These are phyloP conservation scores for Sarcophaga carnaria DNA, from an alignment of 2,888 invertebrate species.

Conservation along the genomic window DNA sequence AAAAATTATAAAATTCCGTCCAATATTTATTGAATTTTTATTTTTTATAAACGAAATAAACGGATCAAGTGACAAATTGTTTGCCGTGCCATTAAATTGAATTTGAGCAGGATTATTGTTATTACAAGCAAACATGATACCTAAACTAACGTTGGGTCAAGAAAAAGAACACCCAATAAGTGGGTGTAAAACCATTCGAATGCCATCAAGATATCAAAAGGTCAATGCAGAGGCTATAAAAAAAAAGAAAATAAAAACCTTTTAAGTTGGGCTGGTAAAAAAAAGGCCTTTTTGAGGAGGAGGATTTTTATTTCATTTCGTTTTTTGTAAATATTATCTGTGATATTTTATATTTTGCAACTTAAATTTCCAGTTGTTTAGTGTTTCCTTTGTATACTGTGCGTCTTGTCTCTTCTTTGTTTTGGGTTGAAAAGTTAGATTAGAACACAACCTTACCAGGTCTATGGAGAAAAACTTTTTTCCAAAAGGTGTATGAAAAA, in stretches of 20 bases:
- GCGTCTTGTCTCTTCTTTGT: slow-evolving; percentile 28
- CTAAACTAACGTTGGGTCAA: not conserved
- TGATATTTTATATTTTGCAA: slow-evolving; percentile 8
- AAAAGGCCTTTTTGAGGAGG: too few relatives aligned
- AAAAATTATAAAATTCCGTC: too few relatives aligned
- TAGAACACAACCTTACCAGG: not conserved
- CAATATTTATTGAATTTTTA: slow-evolving; percentile 28
- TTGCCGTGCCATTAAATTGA: slow-evolving; percentile 26
- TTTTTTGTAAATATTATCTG: slow-evolving; percentile 44
- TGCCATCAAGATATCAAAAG: slow-evolving; percentile 27
- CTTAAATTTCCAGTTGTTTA: slow-evolving; percentile 20
- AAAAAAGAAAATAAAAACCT: not conserved
- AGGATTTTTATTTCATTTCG: not conserved
- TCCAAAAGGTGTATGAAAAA: not conserved
- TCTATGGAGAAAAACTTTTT: not conserved
- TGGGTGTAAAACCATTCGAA: not conserved
- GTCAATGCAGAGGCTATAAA: not conserved
- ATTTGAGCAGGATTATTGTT: slow-evolving; percentile 39
- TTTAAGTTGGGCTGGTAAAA: not conserved
- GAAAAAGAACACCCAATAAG: not conserved
- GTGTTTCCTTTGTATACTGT: slow-evolving; percentile 30
- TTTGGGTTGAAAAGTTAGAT: slow-evolving; percentile 44
- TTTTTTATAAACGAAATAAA: not conserved
- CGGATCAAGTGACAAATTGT: slow-evolving; percentile 1
- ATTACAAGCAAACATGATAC: slow-evolving; percentile 31